Conservation (phyloP, 2,113 vertebrate species). For the Nettapus auritus region DNA sequence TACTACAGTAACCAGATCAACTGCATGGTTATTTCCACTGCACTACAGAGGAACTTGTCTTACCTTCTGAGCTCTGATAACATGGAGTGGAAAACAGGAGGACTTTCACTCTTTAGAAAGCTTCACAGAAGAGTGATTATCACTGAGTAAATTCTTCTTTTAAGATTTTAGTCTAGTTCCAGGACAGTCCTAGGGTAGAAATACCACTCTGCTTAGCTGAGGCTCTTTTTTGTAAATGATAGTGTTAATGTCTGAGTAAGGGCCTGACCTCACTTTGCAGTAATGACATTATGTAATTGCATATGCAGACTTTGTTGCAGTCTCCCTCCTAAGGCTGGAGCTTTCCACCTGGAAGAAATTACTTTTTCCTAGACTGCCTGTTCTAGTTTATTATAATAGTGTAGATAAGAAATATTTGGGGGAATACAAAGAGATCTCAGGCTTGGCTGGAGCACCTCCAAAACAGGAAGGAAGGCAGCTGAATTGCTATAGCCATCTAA, state of each 20-base stretch:
- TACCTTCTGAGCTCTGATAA: not conserved
- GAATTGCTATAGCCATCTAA: not conserved
- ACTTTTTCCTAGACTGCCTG: not conserved
- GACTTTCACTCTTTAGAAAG: not conserved
- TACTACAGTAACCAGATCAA: not conserved
- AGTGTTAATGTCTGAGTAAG: not conserved
- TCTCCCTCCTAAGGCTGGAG: not conserved
- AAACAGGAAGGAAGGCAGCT: not conserved
- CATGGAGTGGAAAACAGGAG: not conserved
- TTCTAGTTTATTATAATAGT: not conserved
- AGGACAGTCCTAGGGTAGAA: not conserved
- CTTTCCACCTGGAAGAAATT: not conserved
- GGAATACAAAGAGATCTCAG: not conserved
- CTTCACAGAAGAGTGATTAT: not conserved
- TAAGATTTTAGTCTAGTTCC: not conserved
- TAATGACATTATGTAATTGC: slow-evolving; percentile 23
- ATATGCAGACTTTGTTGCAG: not conserved
- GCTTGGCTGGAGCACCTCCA: not conserved
- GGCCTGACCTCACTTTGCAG: slow-evolving; percentile 26
- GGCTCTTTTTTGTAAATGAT: not conserved
- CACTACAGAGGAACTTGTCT: not conserved
- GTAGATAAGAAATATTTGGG: not conserved
- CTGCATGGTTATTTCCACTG: not conserved
- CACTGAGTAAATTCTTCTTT: not conserved
- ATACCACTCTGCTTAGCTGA: not conserved